Evolutionary conservation across 2,888 invertebrate genomes (phyloP).

Genomic region (Archips crataeganus): DNA sequence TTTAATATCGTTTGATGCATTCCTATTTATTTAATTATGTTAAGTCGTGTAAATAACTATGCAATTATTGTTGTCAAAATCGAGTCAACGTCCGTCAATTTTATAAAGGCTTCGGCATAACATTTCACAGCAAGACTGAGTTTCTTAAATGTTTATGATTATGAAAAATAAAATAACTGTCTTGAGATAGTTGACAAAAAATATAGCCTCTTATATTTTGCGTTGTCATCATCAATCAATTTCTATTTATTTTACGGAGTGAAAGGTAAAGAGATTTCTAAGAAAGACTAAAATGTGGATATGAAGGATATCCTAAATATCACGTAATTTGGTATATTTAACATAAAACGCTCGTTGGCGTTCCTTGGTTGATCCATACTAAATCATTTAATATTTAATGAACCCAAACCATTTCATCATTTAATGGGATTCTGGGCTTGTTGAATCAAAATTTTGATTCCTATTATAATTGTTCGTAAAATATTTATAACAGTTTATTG

Average conservation of each 20-base stretch:
- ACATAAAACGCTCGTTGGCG: background rate
- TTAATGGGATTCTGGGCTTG: background rate
- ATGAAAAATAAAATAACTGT: background rate
- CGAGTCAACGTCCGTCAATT: constrained; percentile 36
- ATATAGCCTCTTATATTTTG: background rate
- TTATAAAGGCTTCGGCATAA: constrained; percentile 11
- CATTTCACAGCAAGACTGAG: constrained; percentile 36
- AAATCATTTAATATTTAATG: background rate
- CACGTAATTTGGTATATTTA: constrained; percentile 1
- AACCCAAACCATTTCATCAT: background rate
- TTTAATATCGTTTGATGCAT: constrained; percentile 26
- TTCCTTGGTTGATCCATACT: background rate
- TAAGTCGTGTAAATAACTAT: constrained; percentile 29
- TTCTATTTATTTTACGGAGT: background rate
- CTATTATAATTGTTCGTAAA: constrained; percentile 41
- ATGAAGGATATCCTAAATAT: background rate
- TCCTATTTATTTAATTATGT: constrained; percentile 27
- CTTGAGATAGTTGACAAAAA: constrained; percentile 3
- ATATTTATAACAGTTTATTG: constrained; percentile 54
- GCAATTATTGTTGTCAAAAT: constrained; percentile 32
- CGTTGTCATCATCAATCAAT: background rate
- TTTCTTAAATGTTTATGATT: constrained; percentile 28
- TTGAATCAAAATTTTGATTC: background rate
- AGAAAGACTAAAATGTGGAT: background rate
- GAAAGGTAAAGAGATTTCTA: background rate